These are phyloP conservation scores for Vireo griseus DNA, from an alignment of 2,797 vertebrate genomes.

Conservation along the genomic window DNA sequence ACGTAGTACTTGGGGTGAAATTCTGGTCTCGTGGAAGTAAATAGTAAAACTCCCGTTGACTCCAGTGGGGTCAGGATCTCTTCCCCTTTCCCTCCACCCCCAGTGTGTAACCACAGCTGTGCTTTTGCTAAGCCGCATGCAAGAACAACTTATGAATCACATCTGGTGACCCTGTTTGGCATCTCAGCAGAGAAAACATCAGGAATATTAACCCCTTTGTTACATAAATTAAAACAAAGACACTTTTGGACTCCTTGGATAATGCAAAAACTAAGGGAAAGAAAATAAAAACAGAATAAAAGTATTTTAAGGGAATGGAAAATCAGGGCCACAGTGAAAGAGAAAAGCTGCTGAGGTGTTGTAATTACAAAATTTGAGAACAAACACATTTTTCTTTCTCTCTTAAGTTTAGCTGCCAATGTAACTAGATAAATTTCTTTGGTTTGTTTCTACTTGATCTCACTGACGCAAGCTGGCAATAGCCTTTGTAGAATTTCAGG, in stretches of 20 bases:
- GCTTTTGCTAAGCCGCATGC: slow-evolving; percentile 63
- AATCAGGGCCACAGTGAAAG: background rate
- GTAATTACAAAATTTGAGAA: background rate
- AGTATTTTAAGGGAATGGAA: background rate
- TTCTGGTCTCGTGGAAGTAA: slow-evolving; percentile 20
- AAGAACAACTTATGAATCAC: slow-evolving; percentile 69
- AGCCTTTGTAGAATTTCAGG: slow-evolving; percentile 25
- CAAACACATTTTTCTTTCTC: slow-evolving; percentile 21
- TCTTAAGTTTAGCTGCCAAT: slow-evolving; percentile 4
- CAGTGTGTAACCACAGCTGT: slow-evolving; percentile 65
- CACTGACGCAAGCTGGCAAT: slow-evolving; percentile 45
- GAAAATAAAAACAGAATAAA: background rate
- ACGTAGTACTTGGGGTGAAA: background rate
- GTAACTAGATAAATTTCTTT: slow-evolving; percentile 50
- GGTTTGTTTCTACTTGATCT: slow-evolving; percentile 48
- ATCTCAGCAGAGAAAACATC: slow-evolving; percentile 59
- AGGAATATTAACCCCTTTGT: slow-evolving; percentile 59
- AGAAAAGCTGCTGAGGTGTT: background rate
- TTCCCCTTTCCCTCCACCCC: slow-evolving; percentile 56
- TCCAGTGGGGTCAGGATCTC: slow-evolving; percentile 49
- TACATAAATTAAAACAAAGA: slow-evolving; percentile 16
- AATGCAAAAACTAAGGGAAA: background rate
- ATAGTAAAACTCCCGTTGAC: slow-evolving; percentile 37
- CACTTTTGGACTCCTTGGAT: background rate
- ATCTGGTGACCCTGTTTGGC: slow-evolving; percentile 65